Conservation (phyloP, 2,113 vertebrate genomes). For the Cyprinodon brontotheroides region DNA sequence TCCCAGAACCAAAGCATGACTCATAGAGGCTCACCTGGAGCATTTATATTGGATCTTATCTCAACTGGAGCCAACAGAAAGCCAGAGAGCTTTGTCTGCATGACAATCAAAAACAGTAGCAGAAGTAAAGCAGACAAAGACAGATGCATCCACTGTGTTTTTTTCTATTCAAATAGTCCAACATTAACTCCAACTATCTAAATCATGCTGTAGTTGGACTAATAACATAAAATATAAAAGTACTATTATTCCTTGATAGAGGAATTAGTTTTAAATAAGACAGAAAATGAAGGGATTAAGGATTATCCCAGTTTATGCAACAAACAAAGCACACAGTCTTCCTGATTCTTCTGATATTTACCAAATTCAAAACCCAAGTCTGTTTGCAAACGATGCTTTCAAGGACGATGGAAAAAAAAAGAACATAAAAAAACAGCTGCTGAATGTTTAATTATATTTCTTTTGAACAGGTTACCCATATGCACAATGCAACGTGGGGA, state of each 20-base stretch:
- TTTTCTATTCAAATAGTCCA: too few relatives aligned
- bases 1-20: slow-evolving; percentile 44
- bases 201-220: too few relatives aligned
- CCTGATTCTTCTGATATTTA: too few relatives aligned
- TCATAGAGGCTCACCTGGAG: slow-evolving; percentile 13
- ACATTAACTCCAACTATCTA: too few relatives aligned
- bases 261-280: neutral
- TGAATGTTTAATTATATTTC: too few relatives aligned
- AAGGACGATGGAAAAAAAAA: too few relatives aligned
- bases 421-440: too few relatives aligned
- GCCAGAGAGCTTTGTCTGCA: neutral
- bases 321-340: too few relatives aligned
- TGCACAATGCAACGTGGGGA: neutral
- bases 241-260: neutral
- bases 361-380: too few relatives aligned
- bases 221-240: neutral
- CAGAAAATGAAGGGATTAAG: neutral
- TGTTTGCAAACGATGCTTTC: too few relatives aligned
- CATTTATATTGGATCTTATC: neutral
- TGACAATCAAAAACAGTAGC: neutral
- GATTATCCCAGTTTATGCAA: neutral
- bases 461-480: too few relatives aligned
- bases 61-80: neutral
- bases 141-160: too few relatives aligned
- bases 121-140: neutral